Base-by-base conservation (phyloP, 2,888 invertebrate species). In the Osedax fenrisi region DNA sequence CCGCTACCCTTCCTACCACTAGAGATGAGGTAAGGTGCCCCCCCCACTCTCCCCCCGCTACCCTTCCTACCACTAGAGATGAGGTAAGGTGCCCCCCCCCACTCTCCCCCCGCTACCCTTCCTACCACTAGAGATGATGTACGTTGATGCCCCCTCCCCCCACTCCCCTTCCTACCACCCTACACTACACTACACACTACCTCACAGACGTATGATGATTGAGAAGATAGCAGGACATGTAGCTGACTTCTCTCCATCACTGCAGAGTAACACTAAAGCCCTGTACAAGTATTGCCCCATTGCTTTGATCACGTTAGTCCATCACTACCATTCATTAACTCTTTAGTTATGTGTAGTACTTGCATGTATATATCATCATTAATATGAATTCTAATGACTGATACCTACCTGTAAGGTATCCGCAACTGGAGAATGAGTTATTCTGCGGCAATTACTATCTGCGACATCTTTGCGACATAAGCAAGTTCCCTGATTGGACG, bases 361-460 rank as follows among this genome's bases (percentile, higher is more conserved):
- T n/a, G n/a, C n/a, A n/a, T n/a, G n/a, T n/a, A n/a, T n/a, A n/a
- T n/a, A n/a, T n/a, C n/a, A n/a, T n/a, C n/a, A n/a, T n/a, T n/a
- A n/a, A n/a, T n/a, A n/a, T n/a, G n/a, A n/a, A n/a, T n/a, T n/a
- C n/a, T n/a, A n/a, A n/a, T n/a, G n/a, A n/a, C n/a, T n/a, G n/a
- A n/a, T n/a, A n/a, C n/a, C n/a, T n/a, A n/a, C n/a, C n/a, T n/a
- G n/a, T 96, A 75, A 88, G 90, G 81, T 97, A 93, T 88, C 92
- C 94, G 26, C 95, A 95, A 85, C 87, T 98, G 80, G 92, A 94
- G 81, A 89, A 90, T 80, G 98, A 99, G 87, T 88, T 99, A 73
- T 98, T 98, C 88, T 98, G 98, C 86, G 94, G 93, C 86, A 94
- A 94, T 85, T 99, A 95, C 87, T 99, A 98, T 86, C 87, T 98